These are phyloP conservation scores for Lepisosteus osseus DNA, from an alignment of 2,113 vertebrate species.

Conservation along the genomic window DNA sequence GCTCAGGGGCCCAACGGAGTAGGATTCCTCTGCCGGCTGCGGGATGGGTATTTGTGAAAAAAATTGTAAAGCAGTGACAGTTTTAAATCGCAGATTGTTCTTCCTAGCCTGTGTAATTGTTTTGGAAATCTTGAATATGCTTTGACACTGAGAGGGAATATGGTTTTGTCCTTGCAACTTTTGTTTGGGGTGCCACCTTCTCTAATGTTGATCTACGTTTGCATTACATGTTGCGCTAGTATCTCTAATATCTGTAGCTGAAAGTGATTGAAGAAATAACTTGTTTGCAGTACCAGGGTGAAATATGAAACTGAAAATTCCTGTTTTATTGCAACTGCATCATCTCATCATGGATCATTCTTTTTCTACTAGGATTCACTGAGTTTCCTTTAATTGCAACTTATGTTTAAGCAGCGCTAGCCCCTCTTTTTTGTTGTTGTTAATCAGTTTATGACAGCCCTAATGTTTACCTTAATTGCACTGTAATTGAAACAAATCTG, in stretches of 20 bases:
- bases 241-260: not conserved
- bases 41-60: too few species aligned
- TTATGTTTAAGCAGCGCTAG: constrained; percentile 5
- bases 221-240: too few species aligned
- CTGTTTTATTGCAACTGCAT: not conserved
- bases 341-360: constrained; percentile 2
- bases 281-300: not conserved
- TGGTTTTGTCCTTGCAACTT: too few species aligned
- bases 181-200: too few species aligned
- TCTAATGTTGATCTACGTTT: too few species aligned
- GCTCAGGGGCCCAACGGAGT: too few species aligned
- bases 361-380: not conserved
- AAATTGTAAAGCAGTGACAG: too few species aligned
- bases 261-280: not conserved
- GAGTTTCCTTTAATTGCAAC: constrained; percentile 15
- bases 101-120: too few species aligned
- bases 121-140: too few species aligned
- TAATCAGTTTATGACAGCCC: constrained; percentile 12
- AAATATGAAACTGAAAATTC: not conserved
- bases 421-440: not conserved
- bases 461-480: constrained; percentile 8
- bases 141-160: too few species aligned
- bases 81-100: too few species aligned
- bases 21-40: too few species aligned
- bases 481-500: constrained; percentile 31